phyloP scores from a whole-genome alignment of 2,888 invertebrate species.

The Conus canariensis region DNA sequence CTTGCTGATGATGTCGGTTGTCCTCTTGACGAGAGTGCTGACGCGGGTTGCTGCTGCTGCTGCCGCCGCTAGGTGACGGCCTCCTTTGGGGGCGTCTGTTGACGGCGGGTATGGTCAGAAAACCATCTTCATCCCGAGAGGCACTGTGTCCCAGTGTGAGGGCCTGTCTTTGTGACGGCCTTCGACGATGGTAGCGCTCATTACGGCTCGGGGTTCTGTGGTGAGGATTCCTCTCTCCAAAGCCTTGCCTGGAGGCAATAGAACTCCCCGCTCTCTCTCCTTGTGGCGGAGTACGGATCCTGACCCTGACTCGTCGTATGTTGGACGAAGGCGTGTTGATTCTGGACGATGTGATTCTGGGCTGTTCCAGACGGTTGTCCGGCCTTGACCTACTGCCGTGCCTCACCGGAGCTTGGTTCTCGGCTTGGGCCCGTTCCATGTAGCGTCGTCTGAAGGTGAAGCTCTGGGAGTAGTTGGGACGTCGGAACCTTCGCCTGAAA shows the following conservation, averaged over 20 bases:
- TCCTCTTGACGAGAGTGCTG: neutral
- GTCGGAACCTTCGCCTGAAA: conserved; percentile 16
- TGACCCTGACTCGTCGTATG: neutral
- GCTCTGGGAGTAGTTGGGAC: conserved; percentile 38
- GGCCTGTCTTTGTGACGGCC: conserved; percentile 14
- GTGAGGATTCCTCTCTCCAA: neutral
- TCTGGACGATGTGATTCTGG: neutral
- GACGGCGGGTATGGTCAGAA: neutral
- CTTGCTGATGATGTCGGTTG: neutral
- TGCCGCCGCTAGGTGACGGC: neutral
- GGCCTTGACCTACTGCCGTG: neutral
- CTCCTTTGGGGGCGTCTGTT: neutral
- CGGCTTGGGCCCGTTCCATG: neutral
- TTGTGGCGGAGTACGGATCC: neutral
- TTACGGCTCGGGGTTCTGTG: neutral
- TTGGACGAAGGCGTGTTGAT: neutral
- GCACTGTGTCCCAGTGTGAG: conserved; percentile 11
- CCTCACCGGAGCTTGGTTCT: neutral
- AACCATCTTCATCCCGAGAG: neutral
- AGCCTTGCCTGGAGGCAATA: neutral
- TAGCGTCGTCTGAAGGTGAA: conserved; percentile 33
- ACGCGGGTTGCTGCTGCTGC: neutral
- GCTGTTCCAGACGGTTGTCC: neutral
- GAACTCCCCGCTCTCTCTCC: neutral
- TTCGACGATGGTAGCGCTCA: neutral